These are phyloP conservation scores for Drosophila ezoana DNA, from an alignment of 2,888 invertebrate species.

Conservation along the genomic window DNA sequence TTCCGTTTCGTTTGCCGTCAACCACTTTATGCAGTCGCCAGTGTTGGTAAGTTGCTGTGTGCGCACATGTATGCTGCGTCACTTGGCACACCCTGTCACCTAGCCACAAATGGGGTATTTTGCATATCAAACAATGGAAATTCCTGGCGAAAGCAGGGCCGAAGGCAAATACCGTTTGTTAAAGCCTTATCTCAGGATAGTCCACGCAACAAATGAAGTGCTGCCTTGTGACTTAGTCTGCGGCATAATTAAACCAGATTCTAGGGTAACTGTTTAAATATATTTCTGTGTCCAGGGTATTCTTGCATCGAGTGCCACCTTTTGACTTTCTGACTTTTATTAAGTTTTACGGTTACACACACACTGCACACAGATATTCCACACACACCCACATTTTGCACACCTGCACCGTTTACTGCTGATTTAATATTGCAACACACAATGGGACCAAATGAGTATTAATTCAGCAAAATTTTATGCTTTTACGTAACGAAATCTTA, in stretches of 20 bases:
- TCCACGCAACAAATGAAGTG: no score
- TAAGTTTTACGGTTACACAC: conserved; percentile 44
- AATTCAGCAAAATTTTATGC: not conserved
- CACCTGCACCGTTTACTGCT: conserved; percentile 40
- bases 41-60: conserved; percentile 29
- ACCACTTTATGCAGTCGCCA: conserved; percentile 38
- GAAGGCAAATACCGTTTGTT: no score
- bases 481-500: not conserved
- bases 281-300: conserved; percentile 24
- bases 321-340: conserved; percentile 37
- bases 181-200: no score
- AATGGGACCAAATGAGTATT: conserved; percentile 1
- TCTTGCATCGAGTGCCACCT: not conserved
- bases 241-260: no score
- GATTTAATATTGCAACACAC: conserved; percentile 64
- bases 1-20: conserved; percentile 15
- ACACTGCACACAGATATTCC: conserved; percentile 19
- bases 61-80: conserved; percentile 20
- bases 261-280: not conserved
- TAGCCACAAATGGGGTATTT: no score
- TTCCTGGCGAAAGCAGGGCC: no score
- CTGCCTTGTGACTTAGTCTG: no score
- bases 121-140: not conserved
- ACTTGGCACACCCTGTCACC: conserved; percentile 22
- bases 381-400: conserved; percentile 20